Conservation (phyloP, 2,888 invertebrate genomes). For the Pyrrhosoma nymphula region DNA sequence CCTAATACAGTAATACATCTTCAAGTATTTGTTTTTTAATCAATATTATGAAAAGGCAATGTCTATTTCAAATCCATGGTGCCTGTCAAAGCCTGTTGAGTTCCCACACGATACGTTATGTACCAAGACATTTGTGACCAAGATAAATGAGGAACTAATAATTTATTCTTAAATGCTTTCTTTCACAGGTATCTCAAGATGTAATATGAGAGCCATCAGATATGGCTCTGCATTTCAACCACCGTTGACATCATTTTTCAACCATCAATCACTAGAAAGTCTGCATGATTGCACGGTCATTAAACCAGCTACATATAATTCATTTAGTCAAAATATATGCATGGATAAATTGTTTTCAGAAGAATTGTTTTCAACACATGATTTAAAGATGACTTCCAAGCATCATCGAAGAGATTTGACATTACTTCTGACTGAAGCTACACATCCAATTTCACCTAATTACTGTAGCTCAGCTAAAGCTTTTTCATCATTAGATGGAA, state of each 20-base stretch:
- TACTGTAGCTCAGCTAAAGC: not conserved
- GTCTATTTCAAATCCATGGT: no score
- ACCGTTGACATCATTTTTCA: not conserved
- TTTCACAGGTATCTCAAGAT: conserved; percentile 17
- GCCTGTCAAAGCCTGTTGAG: no score
- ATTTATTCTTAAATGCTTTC: not conserved
- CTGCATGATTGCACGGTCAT: not conserved
- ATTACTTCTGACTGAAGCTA: not conserved
- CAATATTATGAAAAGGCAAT: no score
- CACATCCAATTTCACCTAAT: not conserved
- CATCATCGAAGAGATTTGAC: not conserved
- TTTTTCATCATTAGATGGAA: not conserved
- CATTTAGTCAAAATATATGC: not conserved
- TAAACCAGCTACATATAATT: not conserved
- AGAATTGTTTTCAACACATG: not conserved
- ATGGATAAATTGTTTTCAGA: not conserved
- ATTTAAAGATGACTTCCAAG: not conserved
- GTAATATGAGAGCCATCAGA: not conserved
- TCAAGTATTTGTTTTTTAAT: no score
- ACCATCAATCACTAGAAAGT: not conserved
- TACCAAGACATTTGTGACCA: no score
- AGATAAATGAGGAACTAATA: no score
- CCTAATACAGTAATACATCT: no score
- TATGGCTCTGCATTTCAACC: conserved; percentile 28
- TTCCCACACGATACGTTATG: no score